A percentile compares a stretch with the other conserved stretches of the same genome.
Evolutionary conservation across 2,797 vertebrate genomes (phyloP).

Genomic region (Orientallactaga sibirica): DNA sequence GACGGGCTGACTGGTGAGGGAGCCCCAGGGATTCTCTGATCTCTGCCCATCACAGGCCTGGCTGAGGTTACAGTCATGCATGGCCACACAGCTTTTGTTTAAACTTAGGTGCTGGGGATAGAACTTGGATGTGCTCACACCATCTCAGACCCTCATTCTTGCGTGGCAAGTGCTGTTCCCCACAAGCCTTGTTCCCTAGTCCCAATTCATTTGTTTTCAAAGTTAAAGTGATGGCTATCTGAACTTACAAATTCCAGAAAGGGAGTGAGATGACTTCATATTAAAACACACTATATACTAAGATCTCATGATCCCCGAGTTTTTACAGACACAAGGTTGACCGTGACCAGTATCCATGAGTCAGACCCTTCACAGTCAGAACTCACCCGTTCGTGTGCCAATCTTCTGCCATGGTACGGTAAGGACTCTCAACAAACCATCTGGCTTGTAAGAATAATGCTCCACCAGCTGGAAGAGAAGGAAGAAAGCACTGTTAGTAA

Average conservation of each 20-base stretch:
- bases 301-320: not conserved
- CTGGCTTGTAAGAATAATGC: conserved; percentile 98
- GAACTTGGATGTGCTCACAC: too few species aligned
- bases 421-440: conserved; percentile 95
- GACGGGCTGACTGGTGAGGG: too few species aligned
- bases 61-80: not conserved
- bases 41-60: too few species aligned
- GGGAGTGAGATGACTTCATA: not conserved
- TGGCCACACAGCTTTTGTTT: not conserved
- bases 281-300: not conserved
- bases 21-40: too few species aligned
- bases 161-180: too few species aligned
- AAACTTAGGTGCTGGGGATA: too few species aligned
- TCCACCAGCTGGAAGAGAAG: conserved; percentile 93
- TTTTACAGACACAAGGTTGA: not conserved
- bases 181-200: not conserved
- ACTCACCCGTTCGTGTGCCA: conserved; percentile 85
- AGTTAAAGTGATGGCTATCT: not conserved
- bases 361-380: not conserved
- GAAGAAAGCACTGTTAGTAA: not conserved
- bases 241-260: not conserved
- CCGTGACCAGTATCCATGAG: not conserved
- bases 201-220: not conserved
- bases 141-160: too few species aligned
- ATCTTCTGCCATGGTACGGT: conserved; percentile 92